Evolutionary conservation across 2,888 invertebrate species (phyloP), one percentile per base, ranked within the genome.

Genomic region (Yponomeuta cagnagella): DNA sequence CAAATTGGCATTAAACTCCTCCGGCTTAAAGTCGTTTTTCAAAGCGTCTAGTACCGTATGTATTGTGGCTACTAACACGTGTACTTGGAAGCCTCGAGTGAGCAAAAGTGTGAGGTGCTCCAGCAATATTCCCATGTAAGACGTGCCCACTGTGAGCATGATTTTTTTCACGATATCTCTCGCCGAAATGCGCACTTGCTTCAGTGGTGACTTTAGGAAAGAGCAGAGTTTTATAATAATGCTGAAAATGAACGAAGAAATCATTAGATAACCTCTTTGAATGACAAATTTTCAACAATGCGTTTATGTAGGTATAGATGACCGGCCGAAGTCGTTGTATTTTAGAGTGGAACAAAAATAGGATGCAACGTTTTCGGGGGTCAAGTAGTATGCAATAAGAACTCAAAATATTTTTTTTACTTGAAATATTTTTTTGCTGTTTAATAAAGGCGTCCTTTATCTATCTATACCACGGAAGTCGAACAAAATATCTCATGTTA

Each of bases 141-240:
- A 88, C 0, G 97, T 95, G 0, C 99, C 99, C 10, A 99, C 93
- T 0, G 96, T 94, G 0, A 94, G 80, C 95, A 98, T 96, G 43
- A 98, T 97, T 85, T 97, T 97, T 76, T 97, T 95, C n/a, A 99
- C 93, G n/a, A 97, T 98, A 82, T 98, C 97, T 52, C 98, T 93
- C 0, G 98, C 96, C 0, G 95, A 90, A 80, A 96, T 95, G 65
- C 99, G 94, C 2, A 98, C 97, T 78, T 97, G 97, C 76, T 96
- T 96, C 31, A 98, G 86, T 2, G 96, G 96, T 0, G 98, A 98
- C 83, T 97, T 97, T 72, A 99, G 87, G 82, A 98, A 98, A 0
- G 96, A 96, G 79, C 97, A 97, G 0, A 99, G 92, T 84, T 98
- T 98, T 92, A 97, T 95, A 74, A 98, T 95, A 70, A 98, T 95